These are phyloP conservation scores for Timandra comae DNA, from an alignment of 2,888 invertebrate species.

Conservation along the genomic window DNA sequence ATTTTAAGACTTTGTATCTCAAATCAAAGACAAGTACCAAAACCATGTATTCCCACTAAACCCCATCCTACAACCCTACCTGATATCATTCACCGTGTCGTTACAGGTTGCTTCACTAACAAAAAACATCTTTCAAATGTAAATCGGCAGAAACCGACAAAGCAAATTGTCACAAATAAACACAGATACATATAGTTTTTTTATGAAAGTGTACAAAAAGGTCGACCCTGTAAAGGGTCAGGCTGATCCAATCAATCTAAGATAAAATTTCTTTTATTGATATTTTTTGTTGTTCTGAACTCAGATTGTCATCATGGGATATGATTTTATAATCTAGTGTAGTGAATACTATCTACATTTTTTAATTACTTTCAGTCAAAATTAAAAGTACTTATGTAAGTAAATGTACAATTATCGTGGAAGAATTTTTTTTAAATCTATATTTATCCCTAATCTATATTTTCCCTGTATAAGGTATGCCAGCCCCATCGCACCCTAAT, in stretches of 20 bases:
- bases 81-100: slow-evolving; percentile 70
- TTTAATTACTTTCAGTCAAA: no score
- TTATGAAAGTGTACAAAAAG: slow-evolving; percentile 66
- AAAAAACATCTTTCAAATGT: slow-evolving; percentile 68
- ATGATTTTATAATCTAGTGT: no score
- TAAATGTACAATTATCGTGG: no score
- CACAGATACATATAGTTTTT: slow-evolving; percentile 68
- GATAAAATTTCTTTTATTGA: slow-evolving; percentile 64
- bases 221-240: slow-evolving; percentile 68
- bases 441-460: no score
- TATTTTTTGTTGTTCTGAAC: slow-evolving; percentile 58
- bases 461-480: no score
- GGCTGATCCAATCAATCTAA: slow-evolving; percentile 72
- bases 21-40: slow-evolving; percentile 37
- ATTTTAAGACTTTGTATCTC: no score
- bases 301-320: slow-evolving; percentile 42
- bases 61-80: slow-evolving; percentile 47
- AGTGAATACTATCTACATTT: no score
- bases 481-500: no score
- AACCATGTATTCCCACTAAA: slow-evolving; percentile 26
- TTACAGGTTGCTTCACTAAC: slow-evolving; percentile 67
- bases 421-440: no score
- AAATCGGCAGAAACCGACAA: slow-evolving; percentile 74
- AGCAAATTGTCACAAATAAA: slow-evolving; percentile 78
- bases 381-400: no score